A percentile compares a stretch with the other conserved stretches of the same genome.
Conservation (phyloP, 2,888 invertebrate species). For the Xanthorhoe designata region DNA sequence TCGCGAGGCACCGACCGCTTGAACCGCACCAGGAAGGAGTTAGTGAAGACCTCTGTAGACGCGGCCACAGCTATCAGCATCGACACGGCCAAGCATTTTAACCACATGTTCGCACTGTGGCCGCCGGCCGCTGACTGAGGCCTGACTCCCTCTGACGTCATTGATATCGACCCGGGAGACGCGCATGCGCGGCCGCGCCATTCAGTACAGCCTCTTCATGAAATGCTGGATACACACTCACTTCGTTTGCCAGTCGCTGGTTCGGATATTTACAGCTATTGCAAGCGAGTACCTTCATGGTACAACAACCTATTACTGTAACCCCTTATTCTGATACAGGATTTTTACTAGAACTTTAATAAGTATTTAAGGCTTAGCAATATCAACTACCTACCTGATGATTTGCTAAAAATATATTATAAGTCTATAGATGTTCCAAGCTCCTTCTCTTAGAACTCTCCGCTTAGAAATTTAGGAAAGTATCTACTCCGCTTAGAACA, state of each 20-base stretch:
- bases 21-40: constrained; percentile 97
- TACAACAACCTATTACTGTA: not conserved
- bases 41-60: constrained; percentile 93
- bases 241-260: constrained; percentile 4
- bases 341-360: not conserved
- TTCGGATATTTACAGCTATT: not conserved
- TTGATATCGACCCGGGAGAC: constrained; percentile 71
- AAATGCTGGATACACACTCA: constrained; percentile 50
- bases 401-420: not conserved
- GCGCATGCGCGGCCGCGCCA: constrained; percentile 71
- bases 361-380: not conserved
- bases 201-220: constrained; percentile 62
- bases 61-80: constrained; percentile 73
- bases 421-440: not conserved
- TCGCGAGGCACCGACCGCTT: constrained; percentile 91
- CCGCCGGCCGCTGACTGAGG: constrained; percentile 79
- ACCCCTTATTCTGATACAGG: not conserved
- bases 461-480: no score
- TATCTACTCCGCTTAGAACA: no score
- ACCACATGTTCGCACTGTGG: constrained; percentile 78
- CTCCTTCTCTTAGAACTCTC: no score
- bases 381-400: not conserved
- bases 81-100: constrained; percentile 75
- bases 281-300: not conserved
- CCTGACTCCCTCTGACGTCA: constrained; percentile 74